Evolutionary conservation across 2,113 vertebrate genomes (phyloP).

Genomic region (Silurus glanis): DNA sequence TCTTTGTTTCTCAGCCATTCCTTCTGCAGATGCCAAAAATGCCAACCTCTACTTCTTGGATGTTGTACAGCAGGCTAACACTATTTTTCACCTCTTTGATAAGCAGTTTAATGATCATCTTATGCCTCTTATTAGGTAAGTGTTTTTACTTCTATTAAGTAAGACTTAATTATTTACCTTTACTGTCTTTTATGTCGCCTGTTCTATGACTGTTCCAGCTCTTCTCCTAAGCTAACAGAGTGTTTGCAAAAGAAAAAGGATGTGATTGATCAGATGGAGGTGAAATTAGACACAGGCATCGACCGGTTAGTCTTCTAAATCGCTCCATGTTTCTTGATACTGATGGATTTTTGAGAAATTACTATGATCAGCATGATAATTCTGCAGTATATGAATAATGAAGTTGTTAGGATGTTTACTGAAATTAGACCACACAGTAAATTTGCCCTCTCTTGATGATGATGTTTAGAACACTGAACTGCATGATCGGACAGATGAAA

Average conservation of each 20-base stretch:
- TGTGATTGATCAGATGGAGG: constrained; percentile 98
- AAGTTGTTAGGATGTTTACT: not conserved
- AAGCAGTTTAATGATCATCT: constrained; percentile 99
- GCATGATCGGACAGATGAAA: constrained; percentile 98
- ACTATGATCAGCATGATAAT: not conserved
- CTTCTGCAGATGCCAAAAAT: constrained; percentile 92
- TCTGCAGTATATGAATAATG: not conserved
- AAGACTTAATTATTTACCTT: not conserved
- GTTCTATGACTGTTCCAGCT: constrained; percentile 71
- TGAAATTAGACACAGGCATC: constrained; percentile 96
- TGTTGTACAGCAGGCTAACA: constrained; percentile 98
- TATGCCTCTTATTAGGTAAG: constrained; percentile 97
- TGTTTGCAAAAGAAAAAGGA: constrained; percentile 99
- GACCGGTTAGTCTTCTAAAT: constrained; percentile 80
- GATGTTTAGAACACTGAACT: constrained; percentile 89
- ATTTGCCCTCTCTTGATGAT: not conserved
- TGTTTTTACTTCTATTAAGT: not conserved
- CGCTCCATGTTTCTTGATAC: not conserved
- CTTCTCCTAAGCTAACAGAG: constrained; percentile 95
- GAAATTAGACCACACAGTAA: not conserved
- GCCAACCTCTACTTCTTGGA: constrained; percentile 98
- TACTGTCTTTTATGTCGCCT: constrained; percentile 9
- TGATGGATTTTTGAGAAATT: not conserved
- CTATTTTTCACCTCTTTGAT: constrained; percentile 98
- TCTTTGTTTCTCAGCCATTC: constrained; percentile 80